Evolutionary conservation across 2,797 vertebrate genomes (phyloP).

Genomic region (Eremophila alpestris): DNA sequence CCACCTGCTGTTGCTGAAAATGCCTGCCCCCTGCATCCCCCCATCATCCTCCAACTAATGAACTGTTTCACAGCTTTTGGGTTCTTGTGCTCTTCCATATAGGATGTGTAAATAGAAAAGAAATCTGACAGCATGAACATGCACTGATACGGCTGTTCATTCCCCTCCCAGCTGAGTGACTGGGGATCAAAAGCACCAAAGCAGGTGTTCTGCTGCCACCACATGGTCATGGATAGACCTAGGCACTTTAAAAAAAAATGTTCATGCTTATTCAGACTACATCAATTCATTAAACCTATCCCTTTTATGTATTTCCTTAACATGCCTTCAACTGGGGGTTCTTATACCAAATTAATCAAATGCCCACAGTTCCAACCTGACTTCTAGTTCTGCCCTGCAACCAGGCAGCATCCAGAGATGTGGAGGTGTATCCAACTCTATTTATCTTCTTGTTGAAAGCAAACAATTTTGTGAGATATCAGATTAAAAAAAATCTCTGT

Average conservation of each 20-base stretch:
- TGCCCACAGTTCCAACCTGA: not conserved
- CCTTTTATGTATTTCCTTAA: not conserved
- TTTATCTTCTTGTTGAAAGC: not conserved
- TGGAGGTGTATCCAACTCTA: not conserved
- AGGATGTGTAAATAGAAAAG: not conserved
- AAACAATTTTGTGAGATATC: not conserved
- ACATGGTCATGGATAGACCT: not conserved
- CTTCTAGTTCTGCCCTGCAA: not conserved
- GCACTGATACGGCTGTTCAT: not conserved
- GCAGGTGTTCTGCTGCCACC: slow-evolving; percentile 37
- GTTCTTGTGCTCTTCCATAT: not conserved
- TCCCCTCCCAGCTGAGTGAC: not conserved
- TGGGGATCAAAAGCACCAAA: not conserved
- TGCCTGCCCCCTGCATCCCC: fast-evolving
- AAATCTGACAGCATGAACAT: not conserved
- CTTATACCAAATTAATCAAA: not conserved
- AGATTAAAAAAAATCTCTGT: fast-evolving
- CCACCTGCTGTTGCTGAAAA: not conserved
- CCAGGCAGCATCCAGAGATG: not conserved
- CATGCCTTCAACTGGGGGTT: not conserved
- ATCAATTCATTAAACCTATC: not conserved
- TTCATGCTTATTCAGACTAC: not conserved
- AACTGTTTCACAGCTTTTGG: not conserved
- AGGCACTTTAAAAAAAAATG: not conserved
- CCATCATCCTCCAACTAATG: fast-evolving